Evolutionary conservation across 2,113 vertebrate genomes (phyloP).

Genomic region (Bos javanicus): DNA sequence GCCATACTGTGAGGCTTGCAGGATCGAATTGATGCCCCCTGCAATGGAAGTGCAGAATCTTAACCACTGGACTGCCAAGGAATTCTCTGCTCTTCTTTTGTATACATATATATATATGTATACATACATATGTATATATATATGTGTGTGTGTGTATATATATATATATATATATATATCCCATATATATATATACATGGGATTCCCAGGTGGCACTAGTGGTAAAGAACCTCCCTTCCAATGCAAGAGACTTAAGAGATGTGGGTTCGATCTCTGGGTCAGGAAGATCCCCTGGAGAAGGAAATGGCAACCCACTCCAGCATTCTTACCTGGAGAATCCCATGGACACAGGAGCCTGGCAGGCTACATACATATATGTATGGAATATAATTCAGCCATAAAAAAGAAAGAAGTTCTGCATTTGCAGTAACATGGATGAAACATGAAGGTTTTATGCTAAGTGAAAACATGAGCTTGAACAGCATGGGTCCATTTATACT

Average conservation of each 20-base stretch:
- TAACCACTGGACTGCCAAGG: background rate
- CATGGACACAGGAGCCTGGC: background rate
- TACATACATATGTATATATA: background rate
- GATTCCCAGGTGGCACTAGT: background rate
- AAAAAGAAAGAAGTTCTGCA: background rate
- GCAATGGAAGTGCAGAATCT: background rate
- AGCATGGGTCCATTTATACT: background rate
- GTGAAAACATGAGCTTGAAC: background rate
- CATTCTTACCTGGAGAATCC: background rate
- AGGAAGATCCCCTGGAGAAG: background rate
- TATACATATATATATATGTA: background rate
- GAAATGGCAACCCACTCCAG: background rate
- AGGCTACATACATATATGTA: background rate
- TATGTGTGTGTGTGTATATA: background rate
- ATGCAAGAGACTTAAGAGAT: background rate
- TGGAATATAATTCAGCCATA: background rate
- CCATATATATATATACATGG: background rate
- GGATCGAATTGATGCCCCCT: background rate
- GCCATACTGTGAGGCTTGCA: background rate
- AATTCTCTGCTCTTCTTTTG: background rate
- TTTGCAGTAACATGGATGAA: background rate
- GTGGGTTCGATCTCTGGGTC: background rate
- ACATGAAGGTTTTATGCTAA: background rate
- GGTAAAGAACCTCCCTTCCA: background rate
- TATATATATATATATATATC: background rate